Percentiles rank a stretch among this genome's conserved stretches.
phyloP scores from a whole-genome alignment of 2,888 invertebrate genomes.

The Fragum fragum region DNA sequence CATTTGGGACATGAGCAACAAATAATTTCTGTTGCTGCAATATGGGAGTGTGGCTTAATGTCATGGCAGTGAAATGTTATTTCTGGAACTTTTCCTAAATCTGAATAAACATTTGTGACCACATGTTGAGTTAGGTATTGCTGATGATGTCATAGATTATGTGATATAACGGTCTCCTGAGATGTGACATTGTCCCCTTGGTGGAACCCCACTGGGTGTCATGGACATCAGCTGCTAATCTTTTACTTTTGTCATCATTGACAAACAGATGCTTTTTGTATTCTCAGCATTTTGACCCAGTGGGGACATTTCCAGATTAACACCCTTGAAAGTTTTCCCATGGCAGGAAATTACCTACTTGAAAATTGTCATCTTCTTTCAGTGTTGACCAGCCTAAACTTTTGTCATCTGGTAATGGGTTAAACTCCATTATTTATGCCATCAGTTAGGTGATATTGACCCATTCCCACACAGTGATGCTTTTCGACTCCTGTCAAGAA shows the following conservation, averaged over 20 bases:
- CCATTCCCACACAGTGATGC: too few species aligned
- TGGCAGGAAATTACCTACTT: too few species aligned
- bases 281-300: conserved; percentile 8
- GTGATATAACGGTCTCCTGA: conserved; percentile 18
- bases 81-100: background rate
- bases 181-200: conserved; percentile 17
- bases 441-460: too few species aligned
- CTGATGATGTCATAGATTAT: conserved; percentile 26
- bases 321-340: background rate
- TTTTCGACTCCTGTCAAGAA: too few species aligned
- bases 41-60: background rate
- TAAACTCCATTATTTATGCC: too few species aligned
- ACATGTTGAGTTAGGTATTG: conserved; percentile 17
- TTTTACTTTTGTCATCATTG: conserved; percentile 28
- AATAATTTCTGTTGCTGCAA: too few species aligned
- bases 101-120: conserved; percentile 5
- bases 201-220: background rate
- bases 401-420: too few species aligned
- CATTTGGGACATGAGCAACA: too few species aligned
- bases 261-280: conserved; percentile 18
- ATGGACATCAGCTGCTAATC: conserved; percentile 11
- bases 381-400: too few species aligned
- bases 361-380: too few species aligned
- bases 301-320: conserved; percentile 12
- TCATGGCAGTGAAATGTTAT: conserved; percentile 11